A percentile compares a stretch with the other conserved stretches of the same genome.
Conservation (phyloP, 1,140 invertebrate species). For the Scaptodrosophila lebanonensis region DNA sequence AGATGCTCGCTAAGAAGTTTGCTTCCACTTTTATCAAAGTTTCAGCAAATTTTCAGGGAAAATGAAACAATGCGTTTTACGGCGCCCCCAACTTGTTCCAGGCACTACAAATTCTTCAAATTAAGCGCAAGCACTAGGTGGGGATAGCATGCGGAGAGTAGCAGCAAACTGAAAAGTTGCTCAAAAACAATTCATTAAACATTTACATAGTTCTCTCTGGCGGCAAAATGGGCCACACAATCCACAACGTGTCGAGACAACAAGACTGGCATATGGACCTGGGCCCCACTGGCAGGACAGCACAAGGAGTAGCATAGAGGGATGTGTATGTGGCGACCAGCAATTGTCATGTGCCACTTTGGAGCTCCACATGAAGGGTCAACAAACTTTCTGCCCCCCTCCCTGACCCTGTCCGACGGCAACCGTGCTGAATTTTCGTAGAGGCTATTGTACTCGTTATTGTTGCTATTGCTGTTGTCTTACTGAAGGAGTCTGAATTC, state of each 20-base stretch:
- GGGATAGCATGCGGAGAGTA: constrained; percentile 7
- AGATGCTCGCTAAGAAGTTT: constrained; percentile 46
- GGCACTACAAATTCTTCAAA: too few relatives aligned
- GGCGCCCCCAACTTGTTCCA: too few relatives aligned
- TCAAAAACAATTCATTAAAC: constrained; percentile 62
- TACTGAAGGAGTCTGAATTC: constrained; percentile 17
- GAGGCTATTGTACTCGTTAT: background rate
- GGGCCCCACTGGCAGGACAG: background rate
- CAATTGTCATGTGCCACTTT: constrained; percentile 30
- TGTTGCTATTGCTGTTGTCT: too few relatives aligned
- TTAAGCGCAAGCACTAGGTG: too few relatives aligned
- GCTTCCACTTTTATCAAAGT: constrained; percentile 61
- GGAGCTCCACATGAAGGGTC: constrained; percentile 13
- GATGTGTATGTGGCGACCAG: constrained; percentile 1
- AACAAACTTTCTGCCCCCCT: constrained; percentile 25
- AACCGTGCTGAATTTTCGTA: constrained; percentile 8
- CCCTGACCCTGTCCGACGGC: constrained; percentile 19
- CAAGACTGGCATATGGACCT: constrained; percentile 1
- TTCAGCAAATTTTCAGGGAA: constrained; percentile 68
- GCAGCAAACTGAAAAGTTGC: constrained; percentile 40
- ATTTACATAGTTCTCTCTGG: constrained; percentile 52
- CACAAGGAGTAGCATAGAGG: background rate
- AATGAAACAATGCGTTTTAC: constrained; percentile 65
- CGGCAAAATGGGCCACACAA: constrained; percentile 41
- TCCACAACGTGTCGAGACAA: constrained; percentile 27